Evolutionary conservation across 2,888 invertebrate species (phyloP), one percentile per base, ranked within the genome.

Genomic region (Perdita meconis): DNA sequence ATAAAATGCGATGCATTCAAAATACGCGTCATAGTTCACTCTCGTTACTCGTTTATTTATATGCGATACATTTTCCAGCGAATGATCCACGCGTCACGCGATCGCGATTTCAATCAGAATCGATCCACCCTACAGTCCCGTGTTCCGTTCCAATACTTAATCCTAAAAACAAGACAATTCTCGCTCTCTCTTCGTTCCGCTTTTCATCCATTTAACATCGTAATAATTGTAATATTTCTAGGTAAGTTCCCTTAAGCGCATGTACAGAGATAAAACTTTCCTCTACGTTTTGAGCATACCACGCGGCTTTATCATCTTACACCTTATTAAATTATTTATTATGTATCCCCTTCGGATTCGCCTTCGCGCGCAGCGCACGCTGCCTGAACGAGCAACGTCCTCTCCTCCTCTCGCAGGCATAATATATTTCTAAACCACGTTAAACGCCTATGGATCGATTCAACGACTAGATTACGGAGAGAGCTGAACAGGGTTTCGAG

Each of bases 281-380:
- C 78, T 83, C 85, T 87, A 87, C 80, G 53, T 77, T 90, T 91
- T 91, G 90, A 90, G 91, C 91, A 90, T 91, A 88, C 81, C 84
- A 83, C 88, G 90, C 89, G 91, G 89, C 81, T 76, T 85, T 78
- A 71, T 55, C 44, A 19, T 72, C 42, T 55, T 70, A 57, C n/a
- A 51, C 44, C 26, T 77, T 77, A 63, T 42, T 56, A 24, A 40
- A 24, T 59, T 55, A 69, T 40, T 64, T 61, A 56, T 60, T 40
- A 61, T 51, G 38, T 74, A 61, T 50, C 65, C 55, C 67, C 56
- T 51, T 40, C 22, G 66, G 40, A 38, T 56, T 51, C 63, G 42
- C 73, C 6, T 40, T 63, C 13, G 51, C 30, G 75, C 66, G 56
- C 13, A 40, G 22, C 40, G 40, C 50, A 57, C 75, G 40, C 40